Conservation (phyloP, 2,888 invertebrate genomes). For the Loripinus fragilis region DNA sequence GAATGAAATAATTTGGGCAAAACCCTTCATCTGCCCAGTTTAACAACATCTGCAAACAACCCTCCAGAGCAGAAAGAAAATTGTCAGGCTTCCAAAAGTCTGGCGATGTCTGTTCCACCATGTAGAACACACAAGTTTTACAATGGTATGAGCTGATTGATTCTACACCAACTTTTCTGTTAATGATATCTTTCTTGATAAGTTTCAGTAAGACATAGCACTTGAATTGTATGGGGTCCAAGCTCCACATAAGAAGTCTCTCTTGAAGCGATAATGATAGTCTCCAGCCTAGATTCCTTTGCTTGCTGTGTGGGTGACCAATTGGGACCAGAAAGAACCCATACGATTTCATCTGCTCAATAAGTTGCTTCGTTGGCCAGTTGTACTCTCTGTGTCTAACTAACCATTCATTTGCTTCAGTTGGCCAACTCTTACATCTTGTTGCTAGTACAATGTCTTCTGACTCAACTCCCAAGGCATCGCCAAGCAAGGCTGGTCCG, state of each 20-base stretch:
- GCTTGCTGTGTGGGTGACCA: neutral
- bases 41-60: neutral
- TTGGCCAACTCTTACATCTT: neutral
- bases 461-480: neutral
- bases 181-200: neutral
- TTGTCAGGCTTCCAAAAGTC: neutral
- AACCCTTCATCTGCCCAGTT: neutral
- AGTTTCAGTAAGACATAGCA: neutral
- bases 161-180: neutral
- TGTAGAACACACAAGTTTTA: neutral
- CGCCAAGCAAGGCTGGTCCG: neutral
- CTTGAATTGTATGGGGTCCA: neutral
- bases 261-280: neutral
- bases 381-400: neutral
- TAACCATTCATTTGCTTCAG: neutral
- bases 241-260: neutral
- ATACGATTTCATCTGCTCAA: neutral
- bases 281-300: neutral
- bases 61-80: neutral
- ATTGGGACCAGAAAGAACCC: neutral
- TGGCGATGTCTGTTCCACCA: neutral
- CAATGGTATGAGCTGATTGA: neutral
- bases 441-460: neutral
- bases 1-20: neutral
- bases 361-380: neutral